phyloP scores from a whole-genome alignment of 1,140 invertebrate genomes.

The Drosophila micromelanica region DNA sequence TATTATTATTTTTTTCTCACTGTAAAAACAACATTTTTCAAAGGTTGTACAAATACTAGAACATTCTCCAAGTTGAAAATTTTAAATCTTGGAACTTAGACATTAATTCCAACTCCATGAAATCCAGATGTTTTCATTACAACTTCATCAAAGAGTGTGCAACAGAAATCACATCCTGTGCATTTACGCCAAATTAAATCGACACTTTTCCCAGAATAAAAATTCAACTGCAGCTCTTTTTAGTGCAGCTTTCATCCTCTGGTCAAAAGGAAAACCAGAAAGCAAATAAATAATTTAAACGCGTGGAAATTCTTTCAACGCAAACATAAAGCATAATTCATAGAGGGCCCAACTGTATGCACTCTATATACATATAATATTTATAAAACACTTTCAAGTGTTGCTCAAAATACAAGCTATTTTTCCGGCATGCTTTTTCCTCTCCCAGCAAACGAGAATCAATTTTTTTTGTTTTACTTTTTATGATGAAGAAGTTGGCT shows the following conservation, averaged over 20 bases:
- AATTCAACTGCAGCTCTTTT: slow-evolving; percentile 25
- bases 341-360: slow-evolving; percentile 17
- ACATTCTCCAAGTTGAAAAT: neutral
- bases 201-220: slow-evolving; percentile 23
- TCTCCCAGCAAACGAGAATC: slow-evolving; percentile 56
- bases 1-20: too few relatives aligned
- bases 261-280: slow-evolving; percentile 43
- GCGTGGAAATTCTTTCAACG: slow-evolving; percentile 40
- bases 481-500: slow-evolving; percentile 23
- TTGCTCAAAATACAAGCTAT: slow-evolving; percentile 48
- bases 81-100: slow-evolving; percentile 1
- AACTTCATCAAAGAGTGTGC: slow-evolving; percentile 29
- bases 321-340: slow-evolving; percentile 71
- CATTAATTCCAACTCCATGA: slow-evolving; percentile 1
- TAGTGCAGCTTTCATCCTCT: slow-evolving; percentile 54
- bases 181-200: slow-evolving; percentile 28
- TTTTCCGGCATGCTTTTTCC: slow-evolving; percentile 46
- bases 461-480: slow-evolving; percentile 9
- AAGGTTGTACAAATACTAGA: neutral
- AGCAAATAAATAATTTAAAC: slow-evolving; percentile 41
- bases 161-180: slow-evolving; percentile 37
- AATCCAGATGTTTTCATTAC: slow-evolving; percentile 11
- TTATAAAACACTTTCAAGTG: slow-evolving; percentile 68
- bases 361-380: slow-evolving; percentile 49
- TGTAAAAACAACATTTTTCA: neutral